Base-by-base conservation (phyloP, 2,888 invertebrate genomes). In the Bombylius discolor region DNA sequence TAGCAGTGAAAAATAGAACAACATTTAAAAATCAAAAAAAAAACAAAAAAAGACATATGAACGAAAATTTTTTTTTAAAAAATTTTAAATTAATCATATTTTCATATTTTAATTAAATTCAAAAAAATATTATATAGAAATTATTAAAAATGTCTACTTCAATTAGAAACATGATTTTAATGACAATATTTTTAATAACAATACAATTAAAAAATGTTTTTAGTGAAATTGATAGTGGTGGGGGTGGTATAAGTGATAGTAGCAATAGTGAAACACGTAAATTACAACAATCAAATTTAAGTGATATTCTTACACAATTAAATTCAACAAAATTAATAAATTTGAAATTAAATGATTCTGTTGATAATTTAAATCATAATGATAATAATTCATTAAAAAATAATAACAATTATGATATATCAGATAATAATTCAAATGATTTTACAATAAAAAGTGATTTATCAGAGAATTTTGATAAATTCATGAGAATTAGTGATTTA, bases 401-500 rank as follows among this genome's bases (percentile, higher is more conserved):
- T 36, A 36, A 36, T 36, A 36, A 36, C 4, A 36, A 5, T 1
- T 36, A 36, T 36, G 8, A 36, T 36, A 36, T 36, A 36, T 7
- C 5, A 7, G 34, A 36, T 36, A 36, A 5, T 7, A 36, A 36
- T 36, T 7, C 4, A 36, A 36, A 36, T 36, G 8, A 36, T 7
- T 36, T 36, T 4, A 7, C 8, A 36, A 36, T 7, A 3, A 42
- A 42, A 42, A 42, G 11, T 42, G 39, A 42, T 42, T 9, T 34
- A 34, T n/a, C 13, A n/a, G 50, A 36, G 47, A 67, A 70, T 64
- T 65, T 69, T 56, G 62, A 64, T 23, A 65, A 65, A 51, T 63
- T 65, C 12, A 62, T 67, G 32, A 66, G 71, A 23, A 65, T 74
- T 45, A 66, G 68, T 60, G 70, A 74, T 57, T 60, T 69, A 53